A percentile compares a stretch with the other conserved stretches of the same genome.
Evolutionary conservation across 2,888 invertebrate genomes (phyloP).

Genomic region (Scelioninae gen. 1): DNA sequence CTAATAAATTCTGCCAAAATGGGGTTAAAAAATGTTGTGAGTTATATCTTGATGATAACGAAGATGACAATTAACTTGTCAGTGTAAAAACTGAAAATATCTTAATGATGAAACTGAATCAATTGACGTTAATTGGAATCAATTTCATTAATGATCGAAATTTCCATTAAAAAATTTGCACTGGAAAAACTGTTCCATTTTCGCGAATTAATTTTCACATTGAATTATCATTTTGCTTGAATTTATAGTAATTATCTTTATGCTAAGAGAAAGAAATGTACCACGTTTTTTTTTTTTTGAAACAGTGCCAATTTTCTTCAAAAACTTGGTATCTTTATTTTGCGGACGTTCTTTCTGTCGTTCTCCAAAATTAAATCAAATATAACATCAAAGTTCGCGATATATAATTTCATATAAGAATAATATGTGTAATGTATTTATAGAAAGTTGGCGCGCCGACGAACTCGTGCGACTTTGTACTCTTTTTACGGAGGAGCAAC

Average conservation of each 20-base stretch:
- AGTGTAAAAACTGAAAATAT: not conserved
- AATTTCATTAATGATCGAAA: slow-evolving; percentile 2
- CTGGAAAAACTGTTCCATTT: no score
- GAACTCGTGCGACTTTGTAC: slow-evolving; percentile 18
- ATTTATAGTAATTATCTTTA: no score
- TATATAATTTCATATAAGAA: slow-evolving; percentile 60
- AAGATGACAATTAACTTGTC: no score
- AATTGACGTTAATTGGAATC: slow-evolving; percentile 12
- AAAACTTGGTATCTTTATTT: not conserved
- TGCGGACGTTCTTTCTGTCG: not conserved
- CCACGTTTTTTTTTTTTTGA: no score
- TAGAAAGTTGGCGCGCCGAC: slow-evolving; percentile 58
- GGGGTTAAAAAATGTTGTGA: not conserved
- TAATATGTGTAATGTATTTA: slow-evolving; percentile 54
- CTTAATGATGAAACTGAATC: slow-evolving; percentile 3
- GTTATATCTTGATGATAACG: not conserved
- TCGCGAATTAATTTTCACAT: no score
- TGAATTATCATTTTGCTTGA: no score
- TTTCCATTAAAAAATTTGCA: no score
- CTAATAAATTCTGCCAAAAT: no score
- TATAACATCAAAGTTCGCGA: slow-evolving; percentile 48
- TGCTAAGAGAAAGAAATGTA: no score
- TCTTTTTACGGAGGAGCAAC: slow-evolving; percentile 44
- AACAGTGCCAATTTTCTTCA: no score
- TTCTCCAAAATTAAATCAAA: slow-evolving; percentile 26